Base-by-base conservation (phyloP, 2,888 invertebrate species). In the Sicus ferrugineus region DNA sequence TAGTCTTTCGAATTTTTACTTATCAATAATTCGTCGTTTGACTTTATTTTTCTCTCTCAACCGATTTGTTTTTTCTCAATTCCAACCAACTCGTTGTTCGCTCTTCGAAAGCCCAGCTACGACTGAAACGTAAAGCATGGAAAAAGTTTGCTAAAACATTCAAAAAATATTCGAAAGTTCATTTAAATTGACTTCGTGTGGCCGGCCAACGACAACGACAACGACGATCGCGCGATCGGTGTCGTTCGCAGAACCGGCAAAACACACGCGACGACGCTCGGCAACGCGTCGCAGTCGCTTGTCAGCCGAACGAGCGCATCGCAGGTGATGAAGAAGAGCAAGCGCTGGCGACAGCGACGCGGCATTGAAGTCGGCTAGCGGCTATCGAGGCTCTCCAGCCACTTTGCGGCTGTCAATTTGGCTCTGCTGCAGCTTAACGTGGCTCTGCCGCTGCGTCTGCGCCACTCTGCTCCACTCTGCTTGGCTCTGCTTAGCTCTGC, bases 21-120 rank as follows among this genome's bases (percentile, higher is more conserved):
- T 56, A 14, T 56, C 28, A 26, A 19, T 26, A 56, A 23, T 46
- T 46, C 19, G 46, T 3, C 46, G 46, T 3, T n/a, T 3, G n/a
- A 46, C 46, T 46, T 46, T 9, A 3, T n/a, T 46, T 46, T 46
- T n/a, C 46, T n/a, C n/a, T 46, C 46, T 46, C 19, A 46, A 26
- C 26, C n/a, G n/a, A n/a, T n/a, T n/a, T n/a, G n/a, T 56, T 14
- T 28, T 31, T 56, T 7, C n/a, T n/a, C 26, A 4, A 14, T 14
- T 56, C 2, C 30, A 9, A 26, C n/a, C 59, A 59, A 11, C 4
- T n/a, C 23, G 59, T 14, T 34, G 65, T 52, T 66, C 6, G 19
- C 65, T 38, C 65, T 34, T 66, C 54, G 38, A 54, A 54, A 54
- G 52, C 65, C n/a, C 34, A 54, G 65, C 56, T 34, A 38, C 54